Evolutionary conservation across 2,888 invertebrate genomes (phyloP).

Genomic region (Pollenia angustigena): DNA sequence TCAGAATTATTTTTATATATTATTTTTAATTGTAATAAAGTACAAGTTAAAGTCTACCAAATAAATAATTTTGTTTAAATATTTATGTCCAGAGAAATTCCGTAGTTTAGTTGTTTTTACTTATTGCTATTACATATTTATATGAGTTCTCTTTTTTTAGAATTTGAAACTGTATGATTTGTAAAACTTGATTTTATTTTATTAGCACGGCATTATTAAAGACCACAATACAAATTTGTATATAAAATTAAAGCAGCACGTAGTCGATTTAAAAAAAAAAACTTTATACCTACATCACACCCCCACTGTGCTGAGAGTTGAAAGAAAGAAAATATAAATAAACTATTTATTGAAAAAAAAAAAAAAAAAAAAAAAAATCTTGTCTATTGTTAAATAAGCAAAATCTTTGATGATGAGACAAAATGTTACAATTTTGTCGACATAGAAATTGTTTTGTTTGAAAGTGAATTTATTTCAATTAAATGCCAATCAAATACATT

Average conservation of each 20-base stretch:
- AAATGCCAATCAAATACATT: background rate
- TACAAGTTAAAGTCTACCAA: background rate
- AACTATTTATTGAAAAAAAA: background rate
- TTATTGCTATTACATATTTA: no score
- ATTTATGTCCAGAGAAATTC: conserved; percentile 8
- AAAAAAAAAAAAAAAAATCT: background rate
- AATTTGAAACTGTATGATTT: conserved; percentile 26
- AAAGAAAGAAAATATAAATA: background rate
- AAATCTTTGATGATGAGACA: background rate
- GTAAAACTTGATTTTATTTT: conserved; percentile 23
- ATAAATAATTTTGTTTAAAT: conserved; percentile 16
- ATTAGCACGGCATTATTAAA: conserved; percentile 27
- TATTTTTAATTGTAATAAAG: background rate
- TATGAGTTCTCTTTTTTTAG: background rate
- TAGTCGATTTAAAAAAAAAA: background rate
- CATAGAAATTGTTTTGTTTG: background rate
- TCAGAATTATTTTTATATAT: background rate
- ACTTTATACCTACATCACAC: background rate
- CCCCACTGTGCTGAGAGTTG: background rate
- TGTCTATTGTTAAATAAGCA: background rate
- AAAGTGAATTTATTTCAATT: conserved; percentile 10
- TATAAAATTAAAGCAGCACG: conserved; percentile 29
- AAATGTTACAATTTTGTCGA: background rate
- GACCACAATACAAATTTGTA: background rate
- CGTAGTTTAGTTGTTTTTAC: background rate